Evolutionary conservation across 2,888 invertebrate species (phyloP).

Genomic region (Folsomia manolachei): DNA sequence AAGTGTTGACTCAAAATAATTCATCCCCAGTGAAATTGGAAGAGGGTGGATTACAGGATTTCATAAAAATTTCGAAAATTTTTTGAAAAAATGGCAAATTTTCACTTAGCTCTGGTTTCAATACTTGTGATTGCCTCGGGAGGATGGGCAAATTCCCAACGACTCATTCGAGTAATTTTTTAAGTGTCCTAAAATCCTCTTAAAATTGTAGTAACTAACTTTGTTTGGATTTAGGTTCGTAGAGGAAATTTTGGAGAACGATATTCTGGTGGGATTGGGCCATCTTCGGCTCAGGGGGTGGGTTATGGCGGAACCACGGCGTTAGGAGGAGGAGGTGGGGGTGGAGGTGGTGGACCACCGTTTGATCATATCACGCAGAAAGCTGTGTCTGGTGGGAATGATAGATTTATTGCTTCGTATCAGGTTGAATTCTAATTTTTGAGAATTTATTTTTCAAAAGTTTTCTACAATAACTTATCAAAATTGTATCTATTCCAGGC

Average conservation of each 20-base stretch:
- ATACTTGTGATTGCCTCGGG: not conserved
- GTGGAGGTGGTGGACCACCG: constrained; percentile 34
- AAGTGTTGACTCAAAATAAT: too few relatives aligned
- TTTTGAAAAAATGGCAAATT: not conserved
- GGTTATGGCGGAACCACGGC: constrained; percentile 46
- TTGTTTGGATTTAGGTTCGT: constrained; percentile 32
- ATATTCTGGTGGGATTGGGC: constrained; percentile 41
- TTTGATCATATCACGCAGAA: constrained; percentile 43
- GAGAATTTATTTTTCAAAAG: too few relatives aligned
- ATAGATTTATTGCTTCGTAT: constrained; percentile 39
- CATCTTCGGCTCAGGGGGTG: constrained; percentile 29
- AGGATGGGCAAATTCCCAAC: not conserved
- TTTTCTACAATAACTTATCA: too few relatives aligned
- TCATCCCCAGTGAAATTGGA: too few relatives aligned
- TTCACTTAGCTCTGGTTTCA: not conserved
- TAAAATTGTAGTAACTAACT: too few relatives aligned
- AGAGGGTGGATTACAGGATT: too few relatives aligned
- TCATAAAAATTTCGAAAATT: too few relatives aligned
- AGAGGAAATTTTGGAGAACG: constrained; percentile 46
- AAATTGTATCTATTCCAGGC: too few relatives aligned
- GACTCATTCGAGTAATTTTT: not conserved
- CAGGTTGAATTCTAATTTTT: too few relatives aligned
- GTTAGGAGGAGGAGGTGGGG: constrained; percentile 37
- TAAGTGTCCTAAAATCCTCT: too few relatives aligned
- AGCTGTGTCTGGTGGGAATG: constrained; percentile 41